Evolutionary conservation across 2,113 vertebrate genomes (phyloP), one percentile per base, ranked within the genome.

Genomic region (Meles meles): DNA sequence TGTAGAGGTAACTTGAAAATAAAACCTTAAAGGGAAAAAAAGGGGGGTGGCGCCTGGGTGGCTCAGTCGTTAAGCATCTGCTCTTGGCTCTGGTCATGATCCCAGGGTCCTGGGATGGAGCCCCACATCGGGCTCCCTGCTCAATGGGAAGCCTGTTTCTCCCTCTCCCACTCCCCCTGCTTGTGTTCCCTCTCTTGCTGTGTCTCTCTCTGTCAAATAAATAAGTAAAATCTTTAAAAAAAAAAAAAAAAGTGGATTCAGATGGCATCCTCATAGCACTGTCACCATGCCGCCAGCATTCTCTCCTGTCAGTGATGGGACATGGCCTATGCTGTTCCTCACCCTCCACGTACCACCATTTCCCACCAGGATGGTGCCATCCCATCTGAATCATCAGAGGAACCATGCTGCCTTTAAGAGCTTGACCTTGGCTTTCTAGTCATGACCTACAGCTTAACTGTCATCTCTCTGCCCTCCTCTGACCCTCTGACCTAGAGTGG

Each of bases 321-420:
- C 6, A 1, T 3, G 0, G 13, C 63, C n/a, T 4, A 0, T 31
- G 31, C 7, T 0, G 3, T 14, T 29, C 18, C 31, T 63, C 1
- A 0, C 27, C 8, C 18, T 76, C 31, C 6, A 2, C 0, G 1
- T 5, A 0, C 0, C 9, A 0, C 15, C 1, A 0, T 13, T 65
- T 61, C 77, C 55, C 23, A 0, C 29, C 47, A 37, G 65, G 23
- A 5, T 31, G 8, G 31, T 31, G 8, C 34, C 49, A 4, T 6
- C 18, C 23, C 0, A 2, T n/a, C 29, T 37, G 0, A 0, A 4
- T 61, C 49, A 29, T 61, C n/a, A 80, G 83, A 76, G 39, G 39
- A 34, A 6, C 55, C 27, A 27, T 34, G 57, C 31, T 49, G 0
- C 76, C 83, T 49, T 71, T n/a, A 49, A 25, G 83, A n/a, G 31